Base-by-base conservation (phyloP, 2,797 vertebrate species). In the Argyrosomus regius region DNA sequence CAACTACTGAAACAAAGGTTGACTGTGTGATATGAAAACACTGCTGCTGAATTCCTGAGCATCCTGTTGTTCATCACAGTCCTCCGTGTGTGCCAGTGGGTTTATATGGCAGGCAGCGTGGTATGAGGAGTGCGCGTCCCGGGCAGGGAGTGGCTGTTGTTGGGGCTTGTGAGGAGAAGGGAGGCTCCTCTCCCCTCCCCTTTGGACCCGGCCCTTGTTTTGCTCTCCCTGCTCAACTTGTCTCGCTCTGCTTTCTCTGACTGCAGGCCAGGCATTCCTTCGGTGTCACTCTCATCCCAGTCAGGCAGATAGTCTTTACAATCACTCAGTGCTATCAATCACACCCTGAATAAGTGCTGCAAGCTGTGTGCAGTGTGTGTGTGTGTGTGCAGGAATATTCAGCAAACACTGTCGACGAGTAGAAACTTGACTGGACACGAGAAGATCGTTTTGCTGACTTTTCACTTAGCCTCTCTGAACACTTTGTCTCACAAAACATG, bases 211-310 rank as follows among this genome's bases (percentile, higher is more conserved):
- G 52, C 73, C 56, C 81, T 81, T 89, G 84, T 91, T 90, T 80
- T 87, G 61, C 72, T 69, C 60, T 77, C 69, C 39, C 24, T 67
- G 77, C 75, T 70, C 0, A 5, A 62, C 75, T 83, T 35, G 50
- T 67, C 41, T 72, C 62, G 22, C 62, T 75, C 24, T 73, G 72
- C 66, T 81, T 78, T 69, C 73, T 80, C 77, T 88, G 84, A 92
- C 89, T 89, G 69, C 61, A 63, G 85, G 91, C 88, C 83, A 91
- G 77, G 61, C 83, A 93, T 94, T 92, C 86, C 86, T 81, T 86
- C 53, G 31, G 28, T 80, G 88, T 88, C 88, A 86, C 86, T 81
- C 71, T 59, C 56, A 69, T 74, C 80, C 77, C 63, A 46, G 24
- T 82, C 72, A 86, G 61, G 69, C 77, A 63, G 31, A 63, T 1